phyloP scores from a whole-genome alignment of 1,140 invertebrate genomes.

The Choristoneura fumiferana region DNA sequence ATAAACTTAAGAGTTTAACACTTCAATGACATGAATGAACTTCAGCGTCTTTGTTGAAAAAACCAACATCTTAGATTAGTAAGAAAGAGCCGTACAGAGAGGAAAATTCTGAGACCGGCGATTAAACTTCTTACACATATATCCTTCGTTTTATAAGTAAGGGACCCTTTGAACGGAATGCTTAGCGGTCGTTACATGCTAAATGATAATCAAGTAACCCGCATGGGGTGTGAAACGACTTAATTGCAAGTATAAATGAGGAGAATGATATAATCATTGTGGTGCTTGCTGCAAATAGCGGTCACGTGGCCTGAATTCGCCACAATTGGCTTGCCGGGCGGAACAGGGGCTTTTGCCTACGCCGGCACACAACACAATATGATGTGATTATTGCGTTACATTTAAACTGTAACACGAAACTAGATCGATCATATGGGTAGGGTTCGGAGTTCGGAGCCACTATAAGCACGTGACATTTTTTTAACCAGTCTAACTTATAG shows the following conservation, averaged over 20 bases:
- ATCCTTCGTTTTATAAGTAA: too few relatives aligned
- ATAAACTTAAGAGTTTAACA: too few relatives aligned
- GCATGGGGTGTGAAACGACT: slow-evolving; percentile 60
- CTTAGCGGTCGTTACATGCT: not conserved
- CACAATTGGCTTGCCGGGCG: slow-evolving; percentile 56
- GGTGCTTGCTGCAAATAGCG: slow-evolving; percentile 60
- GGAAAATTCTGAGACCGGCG: too few relatives aligned
- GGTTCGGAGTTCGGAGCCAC: too few relatives aligned
- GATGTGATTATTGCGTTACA: slow-evolving; percentile 69
- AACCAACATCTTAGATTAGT: too few relatives aligned
- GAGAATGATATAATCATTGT: slow-evolving; percentile 46
- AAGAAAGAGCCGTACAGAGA: too few relatives aligned
- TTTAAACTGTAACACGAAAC: slow-evolving; percentile 44
- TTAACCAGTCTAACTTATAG: too few relatives aligned
- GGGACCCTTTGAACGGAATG: too few relatives aligned
- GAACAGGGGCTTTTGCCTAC: slow-evolving; percentile 44
- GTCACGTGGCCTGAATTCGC: slow-evolving; percentile 69
- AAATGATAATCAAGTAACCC: slow-evolving; percentile 50
- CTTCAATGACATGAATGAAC: too few relatives aligned
- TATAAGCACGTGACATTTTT: too few relatives aligned
- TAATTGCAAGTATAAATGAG: slow-evolving; percentile 64
- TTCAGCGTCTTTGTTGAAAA: too few relatives aligned
- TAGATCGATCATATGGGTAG: slow-evolving; percentile 19
- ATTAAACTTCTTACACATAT: too few relatives aligned
- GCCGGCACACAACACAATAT: slow-evolving; percentile 49